Conservation (phyloP, 2,113 vertebrate species). For the Cathartes aura region DNA sequence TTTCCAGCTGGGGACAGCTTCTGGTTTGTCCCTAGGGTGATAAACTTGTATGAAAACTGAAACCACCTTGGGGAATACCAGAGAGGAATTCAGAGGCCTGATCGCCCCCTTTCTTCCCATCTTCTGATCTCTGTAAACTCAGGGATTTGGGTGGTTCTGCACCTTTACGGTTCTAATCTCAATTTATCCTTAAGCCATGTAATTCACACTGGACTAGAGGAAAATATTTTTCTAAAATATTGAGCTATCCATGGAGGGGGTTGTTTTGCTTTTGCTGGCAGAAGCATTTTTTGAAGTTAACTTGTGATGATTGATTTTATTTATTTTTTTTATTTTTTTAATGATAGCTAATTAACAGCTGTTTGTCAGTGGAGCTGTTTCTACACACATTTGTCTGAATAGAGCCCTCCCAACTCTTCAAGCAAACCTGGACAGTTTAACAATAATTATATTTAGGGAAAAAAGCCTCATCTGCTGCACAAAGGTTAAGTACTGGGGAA, state of each 20-base stretch:
- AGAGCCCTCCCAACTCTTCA: neutral
- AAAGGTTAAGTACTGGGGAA: neutral
- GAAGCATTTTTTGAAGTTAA: neutral
- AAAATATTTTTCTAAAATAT: neutral
- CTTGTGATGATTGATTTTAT: neutral
- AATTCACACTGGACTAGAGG: neutral
- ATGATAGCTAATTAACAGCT: neutral
- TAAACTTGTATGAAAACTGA: neutral
- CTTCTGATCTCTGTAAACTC: neutral
- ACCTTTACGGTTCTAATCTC: neutral
- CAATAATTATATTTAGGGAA: no score
- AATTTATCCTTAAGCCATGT: neutral
- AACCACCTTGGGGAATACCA: no score
- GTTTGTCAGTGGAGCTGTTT: neutral
- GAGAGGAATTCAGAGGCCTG: fast-evolving
- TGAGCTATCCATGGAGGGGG: fast-evolving
- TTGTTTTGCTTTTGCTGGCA: neutral
- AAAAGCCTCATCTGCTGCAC: neutral
- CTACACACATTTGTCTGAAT: neutral
- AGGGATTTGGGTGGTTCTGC: neutral
- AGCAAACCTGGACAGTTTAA: neutral
- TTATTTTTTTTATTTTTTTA: no score
- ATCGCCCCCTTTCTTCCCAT: neutral
- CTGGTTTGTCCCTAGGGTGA: neutral
- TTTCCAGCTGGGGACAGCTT: neutral